Evolutionary conservation across 2,797 vertebrate species (phyloP).

Genomic region (Phoebastria nigripes): DNA sequence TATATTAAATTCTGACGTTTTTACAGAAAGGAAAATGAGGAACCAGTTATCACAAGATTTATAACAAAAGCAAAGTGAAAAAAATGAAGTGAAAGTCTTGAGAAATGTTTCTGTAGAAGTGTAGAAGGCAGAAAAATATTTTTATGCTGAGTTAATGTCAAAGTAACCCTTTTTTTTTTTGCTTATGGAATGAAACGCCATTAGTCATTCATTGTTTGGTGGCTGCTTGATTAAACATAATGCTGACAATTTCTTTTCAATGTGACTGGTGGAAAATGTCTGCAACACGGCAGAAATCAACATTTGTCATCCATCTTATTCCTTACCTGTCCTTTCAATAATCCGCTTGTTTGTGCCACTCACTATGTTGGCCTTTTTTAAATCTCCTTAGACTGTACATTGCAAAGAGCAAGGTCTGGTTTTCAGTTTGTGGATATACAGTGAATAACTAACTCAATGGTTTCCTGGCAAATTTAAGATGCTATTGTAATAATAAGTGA

Average conservation of each 20-base stretch:
- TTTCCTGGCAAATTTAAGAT: neutral
- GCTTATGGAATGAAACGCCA: neutral
- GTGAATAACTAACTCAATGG: neutral
- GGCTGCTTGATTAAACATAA: neutral
- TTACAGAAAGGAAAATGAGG: neutral
- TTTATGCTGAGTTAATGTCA: neutral
- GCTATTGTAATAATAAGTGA: neutral
- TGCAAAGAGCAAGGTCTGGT: neutral
- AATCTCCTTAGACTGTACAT: neutral
- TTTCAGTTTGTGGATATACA: neutral
- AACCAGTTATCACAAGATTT: neutral
- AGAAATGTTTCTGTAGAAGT: neutral
- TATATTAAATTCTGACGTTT: neutral
- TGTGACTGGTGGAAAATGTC: neutral
- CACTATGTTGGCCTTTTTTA: neutral
- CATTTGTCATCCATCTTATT: neutral
- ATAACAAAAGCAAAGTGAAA: neutral
- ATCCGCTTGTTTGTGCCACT: neutral
- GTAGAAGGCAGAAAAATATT: neutral
- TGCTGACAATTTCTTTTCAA: neutral
- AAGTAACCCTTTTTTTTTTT: neutral
- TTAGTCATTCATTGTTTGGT: neutral
- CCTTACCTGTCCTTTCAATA: neutral
- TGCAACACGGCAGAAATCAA: neutral
- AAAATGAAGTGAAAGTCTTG: neutral